phyloP scores from a whole-genome alignment of 1,140 invertebrate species.

The Drosophila ananassae region DNA sequence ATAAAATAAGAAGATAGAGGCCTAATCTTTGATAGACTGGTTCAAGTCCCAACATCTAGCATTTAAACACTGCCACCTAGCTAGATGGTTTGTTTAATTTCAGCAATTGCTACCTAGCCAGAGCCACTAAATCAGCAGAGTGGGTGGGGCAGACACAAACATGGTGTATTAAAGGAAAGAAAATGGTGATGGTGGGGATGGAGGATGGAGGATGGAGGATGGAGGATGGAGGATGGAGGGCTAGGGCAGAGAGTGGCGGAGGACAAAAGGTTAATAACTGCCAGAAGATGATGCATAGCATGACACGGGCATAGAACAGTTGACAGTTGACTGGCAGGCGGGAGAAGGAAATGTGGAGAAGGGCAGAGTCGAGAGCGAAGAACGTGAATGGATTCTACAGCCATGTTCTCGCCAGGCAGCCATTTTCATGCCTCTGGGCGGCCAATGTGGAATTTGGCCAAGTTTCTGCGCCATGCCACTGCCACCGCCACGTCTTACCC shows the following conservation, averaged over 20 bases:
- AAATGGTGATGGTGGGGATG: neutral
- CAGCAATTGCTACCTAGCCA: constrained; percentile 47
- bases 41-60: no score
- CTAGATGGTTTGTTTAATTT: constrained; percentile 55
- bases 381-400: constrained; percentile 8
- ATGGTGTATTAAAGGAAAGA: neutral
- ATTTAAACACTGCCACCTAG: neutral
- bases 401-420: constrained; percentile 15
- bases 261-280: constrained; percentile 79
- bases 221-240: neutral
- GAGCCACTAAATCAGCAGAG: constrained; percentile 56
- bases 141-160: constrained; percentile 17
- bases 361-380: neutral
- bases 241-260: constrained; percentile 4
- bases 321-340: constrained; percentile 78
- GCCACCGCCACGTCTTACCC: neutral
- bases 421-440: constrained; percentile 73
- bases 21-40: no score
- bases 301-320: constrained; percentile 66
- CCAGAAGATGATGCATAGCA: constrained; percentile 82
- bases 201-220: neutral
- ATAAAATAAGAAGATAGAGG: neutral
- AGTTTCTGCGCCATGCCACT: constrained; percentile 39
- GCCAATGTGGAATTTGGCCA: constrained; percentile 73
- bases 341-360: neutral